Evolutionary conservation across 1,140 invertebrate genomes (phyloP).

Genomic region (Acyrthosiphon pisum): DNA sequence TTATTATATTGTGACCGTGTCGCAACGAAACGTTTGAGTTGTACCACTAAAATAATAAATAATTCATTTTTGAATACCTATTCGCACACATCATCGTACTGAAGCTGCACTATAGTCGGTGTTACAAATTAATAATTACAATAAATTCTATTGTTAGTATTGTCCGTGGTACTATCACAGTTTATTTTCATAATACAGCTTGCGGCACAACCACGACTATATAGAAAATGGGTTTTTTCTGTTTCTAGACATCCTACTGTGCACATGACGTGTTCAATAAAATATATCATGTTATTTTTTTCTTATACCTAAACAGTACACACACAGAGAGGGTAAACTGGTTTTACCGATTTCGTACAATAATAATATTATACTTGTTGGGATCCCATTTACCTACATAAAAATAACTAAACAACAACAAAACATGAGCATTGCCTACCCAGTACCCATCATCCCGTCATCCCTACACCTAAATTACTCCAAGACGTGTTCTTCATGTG

Average conservation of each 20-base stretch:
- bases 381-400: not conserved
- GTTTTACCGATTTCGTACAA: not conserved
- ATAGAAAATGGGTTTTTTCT: not conserved
- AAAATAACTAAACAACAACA: not conserved
- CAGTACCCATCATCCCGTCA: not conserved
- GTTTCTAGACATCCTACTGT: not conserved
- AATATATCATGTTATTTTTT: not conserved
- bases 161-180: not conserved
- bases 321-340: not conserved
- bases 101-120: not conserved
- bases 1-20: not conserved
- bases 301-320: too few species aligned
- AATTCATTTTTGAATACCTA: not conserved
- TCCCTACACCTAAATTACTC: not conserved
- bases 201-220: not conserved
- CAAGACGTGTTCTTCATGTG: not conserved
- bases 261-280: not conserved
- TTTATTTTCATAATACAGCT: too few species aligned
- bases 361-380: not conserved
- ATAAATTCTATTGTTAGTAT: not conserved
- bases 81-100: not conserved
- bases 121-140: not conserved
- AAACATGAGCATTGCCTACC: not conserved
- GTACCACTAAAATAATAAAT: not conserved
- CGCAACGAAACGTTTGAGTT: not conserved